Evolutionary conservation across 2,797 vertebrate species (phyloP), one percentile per base, ranked within the genome.

Genomic region (Acanthis flammea): DNA sequence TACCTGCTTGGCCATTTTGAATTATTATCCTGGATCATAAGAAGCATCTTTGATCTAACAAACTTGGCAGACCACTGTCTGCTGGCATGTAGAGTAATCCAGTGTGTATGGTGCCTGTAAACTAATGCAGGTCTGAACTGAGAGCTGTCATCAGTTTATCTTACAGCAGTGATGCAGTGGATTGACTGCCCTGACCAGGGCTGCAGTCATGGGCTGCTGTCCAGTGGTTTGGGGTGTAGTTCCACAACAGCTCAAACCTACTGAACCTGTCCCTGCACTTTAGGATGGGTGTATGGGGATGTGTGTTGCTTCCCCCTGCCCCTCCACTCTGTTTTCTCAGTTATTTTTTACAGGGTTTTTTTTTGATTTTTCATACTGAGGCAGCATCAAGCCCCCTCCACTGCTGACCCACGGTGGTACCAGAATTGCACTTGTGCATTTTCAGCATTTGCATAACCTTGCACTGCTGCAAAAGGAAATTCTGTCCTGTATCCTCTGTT

Each of bases 21-120:
- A 60, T 94, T 90, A 94, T 86, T 87, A 77, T 81, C 81, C 75
- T 66, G 72, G 65, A 90, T 91, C 88, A 27, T 50, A 75, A 66
- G 65, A 55, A 70, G 88, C 76, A 60, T 82, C 67, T 95, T 91
- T 79, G 94, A 81, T 91, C 41, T 81, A 71, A 72, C 63, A 86
- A 30, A 94, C 68, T 94, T 91, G 88, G 93, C 80, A 89, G 82
- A 51, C 39, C 53, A 35, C 18, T 88, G 85, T 90, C 53, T 77
- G 74, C 85, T 89, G 95, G 84, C 85, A 68, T 60, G 44, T 68
- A 35, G 57, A 63, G 22, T 68, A 90, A 91, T 88, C 41, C 66
- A 25, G 27, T 48, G 41, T 65, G 41, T 90, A 60, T 84, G 35
- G 3, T 93, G 48, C 44, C 28, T 90, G 39, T 85, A 73, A 91